Evolutionary conservation across 2,797 vertebrate species (phyloP).

Genomic region (Peromyscus eremicus): DNA sequence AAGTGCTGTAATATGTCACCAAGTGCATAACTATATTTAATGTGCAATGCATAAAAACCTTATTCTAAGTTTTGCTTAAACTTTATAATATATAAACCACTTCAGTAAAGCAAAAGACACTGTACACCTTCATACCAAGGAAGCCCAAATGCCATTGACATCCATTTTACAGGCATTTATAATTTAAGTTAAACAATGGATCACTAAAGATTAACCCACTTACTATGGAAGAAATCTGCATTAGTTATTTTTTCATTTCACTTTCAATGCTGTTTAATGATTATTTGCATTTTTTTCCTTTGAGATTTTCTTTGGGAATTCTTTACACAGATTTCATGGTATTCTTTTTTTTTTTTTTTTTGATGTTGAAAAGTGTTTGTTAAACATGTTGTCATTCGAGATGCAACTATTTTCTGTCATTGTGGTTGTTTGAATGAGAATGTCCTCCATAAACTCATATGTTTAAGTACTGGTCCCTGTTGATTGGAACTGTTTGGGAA

Average conservation of each 20-base stretch:
- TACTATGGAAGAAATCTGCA: not conserved
- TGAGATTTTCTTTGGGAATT: not conserved
- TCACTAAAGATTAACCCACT: constrained; percentile 5
- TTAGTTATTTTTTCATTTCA: not conserved
- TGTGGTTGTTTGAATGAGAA: not conserved
- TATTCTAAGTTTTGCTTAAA: constrained; percentile 32
- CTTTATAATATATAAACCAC: constrained; percentile 3
- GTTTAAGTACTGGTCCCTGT: not conserved
- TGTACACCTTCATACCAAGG: not conserved
- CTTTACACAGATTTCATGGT: not conserved
- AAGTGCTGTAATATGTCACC: not conserved
- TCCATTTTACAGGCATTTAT: not conserved
- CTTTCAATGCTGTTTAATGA: not conserved
- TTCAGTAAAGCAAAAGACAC: not conserved
- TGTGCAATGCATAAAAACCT: not conserved
- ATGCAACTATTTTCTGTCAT: not conserved
- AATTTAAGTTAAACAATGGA: not conserved
- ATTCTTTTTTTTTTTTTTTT: not conserved
- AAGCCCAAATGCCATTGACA: not conserved
- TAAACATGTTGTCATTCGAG: not conserved
- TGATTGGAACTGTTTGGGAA: not conserved
- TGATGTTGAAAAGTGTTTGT: not conserved
- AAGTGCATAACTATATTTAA: no score
- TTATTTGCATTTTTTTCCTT: not conserved
- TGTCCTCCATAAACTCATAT: accelerated